phyloP scores from a whole-genome alignment of 2,113 vertebrate species.

The Lathamus discolor region DNA sequence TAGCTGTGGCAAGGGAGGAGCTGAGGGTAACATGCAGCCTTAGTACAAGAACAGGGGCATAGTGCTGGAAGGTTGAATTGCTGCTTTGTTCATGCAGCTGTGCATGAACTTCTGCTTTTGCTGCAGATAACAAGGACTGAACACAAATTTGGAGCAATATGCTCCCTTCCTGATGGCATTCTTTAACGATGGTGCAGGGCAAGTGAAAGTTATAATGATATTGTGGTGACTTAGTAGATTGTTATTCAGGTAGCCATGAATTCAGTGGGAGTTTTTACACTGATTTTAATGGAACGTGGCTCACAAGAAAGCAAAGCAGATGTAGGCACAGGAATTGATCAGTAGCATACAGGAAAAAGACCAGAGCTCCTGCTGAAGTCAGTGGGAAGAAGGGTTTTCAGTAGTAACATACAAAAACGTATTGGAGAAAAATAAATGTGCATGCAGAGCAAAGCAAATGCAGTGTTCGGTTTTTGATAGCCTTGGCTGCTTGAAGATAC shows the following conservation, averaged over 20 bases:
- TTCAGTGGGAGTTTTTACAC: background rate
- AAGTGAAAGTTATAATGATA: background rate
- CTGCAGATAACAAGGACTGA: background rate
- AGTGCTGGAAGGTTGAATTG: background rate
- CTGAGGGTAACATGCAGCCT: accelerated
- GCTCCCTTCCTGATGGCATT: background rate
- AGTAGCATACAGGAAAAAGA: background rate
- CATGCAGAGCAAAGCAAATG: background rate
- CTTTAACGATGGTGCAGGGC: accelerated
- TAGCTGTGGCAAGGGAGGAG: background rate
- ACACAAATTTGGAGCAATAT: background rate
- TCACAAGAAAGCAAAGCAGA: background rate
- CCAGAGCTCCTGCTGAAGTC: background rate
- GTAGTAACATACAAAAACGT: background rate
- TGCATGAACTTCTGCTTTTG: background rate
- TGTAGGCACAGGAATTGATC: background rate
- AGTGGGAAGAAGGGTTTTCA: background rate
- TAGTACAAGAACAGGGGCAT: background rate
- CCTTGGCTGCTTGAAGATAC: background rate
- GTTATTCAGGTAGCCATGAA: background rate
- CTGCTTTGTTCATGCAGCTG: background rate
- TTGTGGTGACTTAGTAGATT: background rate
- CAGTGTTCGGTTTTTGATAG: background rate
- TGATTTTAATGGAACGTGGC: background rate
- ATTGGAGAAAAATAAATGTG: background rate